Base-by-base conservation (phyloP, 2,888 invertebrate species). In the Digitonthophagus gazella region DNA sequence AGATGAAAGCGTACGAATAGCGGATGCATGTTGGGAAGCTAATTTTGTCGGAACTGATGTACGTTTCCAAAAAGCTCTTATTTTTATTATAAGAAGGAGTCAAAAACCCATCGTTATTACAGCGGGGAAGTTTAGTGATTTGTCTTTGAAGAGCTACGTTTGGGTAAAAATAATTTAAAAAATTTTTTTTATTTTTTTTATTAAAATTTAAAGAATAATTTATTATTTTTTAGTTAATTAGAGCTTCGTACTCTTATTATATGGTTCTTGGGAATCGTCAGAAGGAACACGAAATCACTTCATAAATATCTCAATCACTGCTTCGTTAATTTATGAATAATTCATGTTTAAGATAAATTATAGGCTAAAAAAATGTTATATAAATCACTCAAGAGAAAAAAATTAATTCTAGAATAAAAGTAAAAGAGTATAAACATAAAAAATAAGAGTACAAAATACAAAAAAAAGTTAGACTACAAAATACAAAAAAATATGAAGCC, bases 81-180 rank as follows among this genome's bases (percentile, higher is more conserved):
- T 16, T 14, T 20, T 65, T 14, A 66, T 70, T n/a, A 70, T 70
- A 15, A 66, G 70, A 15, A 68, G 70, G 22, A 66, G 63, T 56
- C 70, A 70, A 19, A 70, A 70, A 15, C 70, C 70, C 6, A 70
- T 70, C 14, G 64, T 70, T 22, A 15, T 68, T 54, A 70, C 70
- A n/a, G 70, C 67, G 14, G 70, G 70, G 3, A 70, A 70, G 15
- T 70, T 70, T 61, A 66, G 67, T n/a, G 28, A 54, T 2, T 18
- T 70, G 1, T 70, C 70, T 6, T 22, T 15, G n/a, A 18, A 58
- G 15, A 18, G 58, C 18, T 16, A 16, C 6, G 70, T 55, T 22
- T 67, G 70, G 67, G 67, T 67, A 65, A 11, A n/a, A n/a, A n/a
- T n/a, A n/a, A n/a, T n/a, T n/a, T n/a, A n/a, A 14, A 56, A 14